Percentiles rank a stretch among this genome's conserved stretches.
These are phyloP conservation scores for Pterocles burchelli DNA, from an alignment of 2,113 vertebrate species.

Conservation along the genomic window DNA sequence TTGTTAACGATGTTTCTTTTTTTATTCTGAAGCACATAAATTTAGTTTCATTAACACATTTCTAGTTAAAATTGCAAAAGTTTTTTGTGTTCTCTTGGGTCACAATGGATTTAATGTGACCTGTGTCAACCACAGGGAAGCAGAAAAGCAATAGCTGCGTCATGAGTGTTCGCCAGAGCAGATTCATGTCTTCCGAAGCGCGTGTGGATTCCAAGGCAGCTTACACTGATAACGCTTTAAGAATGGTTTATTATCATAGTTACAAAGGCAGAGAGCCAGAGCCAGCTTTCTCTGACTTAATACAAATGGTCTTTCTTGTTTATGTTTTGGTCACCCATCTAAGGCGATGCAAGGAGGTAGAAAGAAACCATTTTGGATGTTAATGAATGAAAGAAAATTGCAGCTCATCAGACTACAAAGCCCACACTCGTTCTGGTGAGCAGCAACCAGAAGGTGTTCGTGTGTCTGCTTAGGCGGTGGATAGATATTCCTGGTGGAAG, in stretches of 20 bases:
- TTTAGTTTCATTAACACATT: not conserved
- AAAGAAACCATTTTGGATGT: conserved; percentile 42
- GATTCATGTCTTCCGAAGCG: not conserved
- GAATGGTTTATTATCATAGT: conserved; percentile 23
- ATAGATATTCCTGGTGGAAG: not conserved
- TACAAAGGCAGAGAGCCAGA: not conserved
- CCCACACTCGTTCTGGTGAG: accelerated
- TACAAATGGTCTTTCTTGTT: not conserved
- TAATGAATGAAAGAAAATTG: not conserved
- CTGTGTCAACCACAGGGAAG: not conserved
- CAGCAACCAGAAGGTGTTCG: not conserved
- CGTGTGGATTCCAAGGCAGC: not conserved
- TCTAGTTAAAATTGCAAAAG: not conserved
- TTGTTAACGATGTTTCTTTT: not conserved
- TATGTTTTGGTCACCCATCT: not conserved
- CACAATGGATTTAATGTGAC: not conserved
- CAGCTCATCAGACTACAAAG: not conserved
- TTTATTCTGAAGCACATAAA: not conserved
- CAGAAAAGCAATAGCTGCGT: not conserved
- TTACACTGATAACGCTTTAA: not conserved
- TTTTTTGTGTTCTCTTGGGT: not conserved
- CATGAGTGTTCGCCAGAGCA: not conserved
- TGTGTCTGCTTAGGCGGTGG: not conserved
- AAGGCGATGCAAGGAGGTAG: not conserved
- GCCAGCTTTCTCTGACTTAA: not conserved